These are phyloP conservation scores for Oscheius sp. DNA, from an alignment of 2,888 invertebrate species.

Conservation along the genomic window DNA sequence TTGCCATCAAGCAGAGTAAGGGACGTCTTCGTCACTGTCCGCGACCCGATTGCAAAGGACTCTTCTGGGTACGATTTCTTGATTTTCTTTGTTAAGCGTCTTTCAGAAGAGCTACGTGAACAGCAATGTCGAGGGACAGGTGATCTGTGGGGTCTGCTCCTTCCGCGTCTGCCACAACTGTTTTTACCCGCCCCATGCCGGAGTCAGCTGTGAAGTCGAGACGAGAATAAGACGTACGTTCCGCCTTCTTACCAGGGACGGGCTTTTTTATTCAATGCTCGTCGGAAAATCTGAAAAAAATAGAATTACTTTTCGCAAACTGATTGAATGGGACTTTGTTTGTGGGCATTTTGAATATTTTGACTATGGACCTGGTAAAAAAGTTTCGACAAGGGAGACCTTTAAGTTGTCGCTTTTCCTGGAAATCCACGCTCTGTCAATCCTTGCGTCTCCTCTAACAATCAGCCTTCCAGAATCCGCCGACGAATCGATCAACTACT, in stretches of 20 bases:
- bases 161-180: constrained; percentile 4
- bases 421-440: too few species aligned
- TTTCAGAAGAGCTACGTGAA: too few species aligned
- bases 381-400: too few species aligned
- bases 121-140: not conserved
- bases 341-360: too few species aligned
- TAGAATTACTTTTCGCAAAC: too few species aligned
- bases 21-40: not conserved
- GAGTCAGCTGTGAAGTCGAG: constrained; percentile 2
- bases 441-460: too few species aligned
- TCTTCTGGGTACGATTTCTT: not conserved
- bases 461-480: not conserved
- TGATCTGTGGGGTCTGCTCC: not conserved
- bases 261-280: too few species aligned
- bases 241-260: not conserved
- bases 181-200: constrained; percentile 2
- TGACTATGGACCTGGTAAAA: too few species aligned
- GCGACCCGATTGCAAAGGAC: constrained; percentile 1
- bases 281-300: too few species aligned
- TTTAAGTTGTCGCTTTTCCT: too few species aligned
- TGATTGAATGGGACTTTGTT: too few species aligned
- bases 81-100: not conserved
- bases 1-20: not conserved
- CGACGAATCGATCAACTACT: constrained; percentile 11
- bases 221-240: constrained; percentile 1